Conservation (phyloP, 2,797 vertebrate species). For the Huso huso region DNA sequence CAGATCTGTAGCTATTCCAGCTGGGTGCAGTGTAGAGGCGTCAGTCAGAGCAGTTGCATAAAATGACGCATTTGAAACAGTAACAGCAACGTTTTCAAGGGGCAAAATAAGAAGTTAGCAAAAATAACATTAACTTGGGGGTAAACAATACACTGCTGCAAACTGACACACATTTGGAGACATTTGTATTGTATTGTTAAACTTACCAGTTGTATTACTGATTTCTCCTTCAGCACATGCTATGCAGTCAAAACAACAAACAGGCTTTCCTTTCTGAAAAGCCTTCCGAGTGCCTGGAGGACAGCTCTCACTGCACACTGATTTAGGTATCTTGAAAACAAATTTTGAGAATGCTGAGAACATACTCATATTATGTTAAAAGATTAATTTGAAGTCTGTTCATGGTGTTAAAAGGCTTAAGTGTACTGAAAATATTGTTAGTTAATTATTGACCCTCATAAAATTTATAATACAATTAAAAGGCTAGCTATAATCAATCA, state of each 20-base stretch:
- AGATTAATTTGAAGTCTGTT: too few relatives aligned
- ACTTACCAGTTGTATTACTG: conserved; percentile 39
- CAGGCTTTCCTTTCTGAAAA: conserved; percentile 46
- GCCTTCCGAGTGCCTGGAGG: conserved; percentile 44
- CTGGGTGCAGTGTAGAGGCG: too few relatives aligned
- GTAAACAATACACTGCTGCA: conserved; percentile 11
- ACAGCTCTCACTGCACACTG: conserved; percentile 49
- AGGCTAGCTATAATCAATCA: too few relatives aligned
- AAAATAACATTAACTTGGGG: neutral
- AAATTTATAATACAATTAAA: too few relatives aligned
- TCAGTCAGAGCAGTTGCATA: neutral
- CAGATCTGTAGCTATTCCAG: too few relatives aligned
- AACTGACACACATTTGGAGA: too few relatives aligned
- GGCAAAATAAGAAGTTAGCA: neutral
- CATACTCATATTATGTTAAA: too few relatives aligned
- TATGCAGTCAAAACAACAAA: conserved; percentile 56
- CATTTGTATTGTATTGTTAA: neutral
- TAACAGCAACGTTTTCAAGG: neutral
- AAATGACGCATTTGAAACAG: neutral
- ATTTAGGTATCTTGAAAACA: conserved; percentile 43
- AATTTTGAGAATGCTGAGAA: neutral
- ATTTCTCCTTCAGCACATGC: conserved; percentile 52
- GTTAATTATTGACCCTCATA: too few relatives aligned
- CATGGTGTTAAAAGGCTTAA: too few relatives aligned
- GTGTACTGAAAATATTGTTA: too few relatives aligned